Conservation (phyloP, 1,140 invertebrate species). For the Chironomus striatipennis region DNA sequence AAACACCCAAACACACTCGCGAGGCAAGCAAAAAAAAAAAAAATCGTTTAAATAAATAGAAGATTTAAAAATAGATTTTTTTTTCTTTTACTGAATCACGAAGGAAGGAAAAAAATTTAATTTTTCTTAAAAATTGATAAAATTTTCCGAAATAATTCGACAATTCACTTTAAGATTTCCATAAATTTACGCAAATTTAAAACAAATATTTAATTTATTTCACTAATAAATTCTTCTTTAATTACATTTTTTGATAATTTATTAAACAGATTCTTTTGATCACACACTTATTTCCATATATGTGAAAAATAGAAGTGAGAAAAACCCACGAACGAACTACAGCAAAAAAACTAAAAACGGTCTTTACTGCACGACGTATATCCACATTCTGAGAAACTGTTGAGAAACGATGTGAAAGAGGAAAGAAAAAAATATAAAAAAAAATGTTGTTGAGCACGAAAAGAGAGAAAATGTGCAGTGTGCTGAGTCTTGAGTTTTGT, state of each 20-base stretch:
- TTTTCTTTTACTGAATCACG: background rate
- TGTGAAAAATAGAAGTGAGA: background rate
- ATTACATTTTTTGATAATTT: conserved; percentile 15
- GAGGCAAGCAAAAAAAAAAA: conserved; percentile 3
- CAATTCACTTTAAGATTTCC: background rate
- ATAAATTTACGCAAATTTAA: background rate
- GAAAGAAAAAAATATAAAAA: background rate
- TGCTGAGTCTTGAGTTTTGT: background rate
- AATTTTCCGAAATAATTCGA: background rate
- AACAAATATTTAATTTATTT: background rate
- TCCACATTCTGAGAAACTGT: background rate
- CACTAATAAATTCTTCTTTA: background rate
- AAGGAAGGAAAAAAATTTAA: no score
- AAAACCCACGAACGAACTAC: background rate
- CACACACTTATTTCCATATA: conserved; percentile 32
- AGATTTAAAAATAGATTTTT: conserved; percentile 15
- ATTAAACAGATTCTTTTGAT: background rate
- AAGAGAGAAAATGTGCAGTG: background rate
- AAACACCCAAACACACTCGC: conserved; percentile 5
- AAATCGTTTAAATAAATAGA: conserved; percentile 10
- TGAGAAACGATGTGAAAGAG: background rate
- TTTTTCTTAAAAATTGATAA: background rate
- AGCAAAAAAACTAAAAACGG: background rate
- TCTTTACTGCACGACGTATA: background rate
- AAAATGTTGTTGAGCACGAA: background rate